Evolutionary conservation across 2,113 vertebrate species (phyloP).

Genomic region (Hippocampus abdominalis): DNA sequence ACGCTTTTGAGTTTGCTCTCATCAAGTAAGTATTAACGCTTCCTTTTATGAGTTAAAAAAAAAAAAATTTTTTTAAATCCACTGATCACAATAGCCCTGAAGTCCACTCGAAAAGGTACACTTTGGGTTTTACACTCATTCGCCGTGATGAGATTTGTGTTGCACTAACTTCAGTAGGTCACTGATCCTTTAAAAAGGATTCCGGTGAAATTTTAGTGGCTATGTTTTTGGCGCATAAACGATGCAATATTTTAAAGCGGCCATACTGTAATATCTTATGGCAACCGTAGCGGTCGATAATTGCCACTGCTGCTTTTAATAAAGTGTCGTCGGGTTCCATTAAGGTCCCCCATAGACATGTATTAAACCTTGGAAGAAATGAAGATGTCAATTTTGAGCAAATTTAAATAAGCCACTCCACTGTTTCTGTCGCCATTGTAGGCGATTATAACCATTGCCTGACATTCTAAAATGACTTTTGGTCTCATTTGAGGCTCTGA

Average conservation of each 20-base stretch:
- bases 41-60: not conserved
- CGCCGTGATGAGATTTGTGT: not conserved
- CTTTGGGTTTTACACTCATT: not conserved
- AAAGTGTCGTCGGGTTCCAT: not conserved
- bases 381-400: too few species aligned
- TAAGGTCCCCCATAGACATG: not conserved
- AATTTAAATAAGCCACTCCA: too few species aligned
- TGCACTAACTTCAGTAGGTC: not conserved
- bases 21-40: not conserved
- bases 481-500: not conserved
- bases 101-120: not conserved
- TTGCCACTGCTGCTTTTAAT: too few species aligned
- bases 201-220: not conserved
- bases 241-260: not conserved
- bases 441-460: too few species aligned
- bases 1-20: not conserved
- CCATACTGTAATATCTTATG: not conserved
- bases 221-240: not conserved
- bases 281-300: not conserved
- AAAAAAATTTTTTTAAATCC: not conserved
- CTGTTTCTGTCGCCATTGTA: too few species aligned
- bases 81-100: not conserved
- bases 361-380: too few species aligned
- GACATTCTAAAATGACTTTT: too few species aligned
- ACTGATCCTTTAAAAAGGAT: not conserved